Evolutionary conservation across 64 coral and sea anemone genomes (phyloP), one percentile per base, ranked within the genome.

Genomic region (Montipora sp.): DNA sequence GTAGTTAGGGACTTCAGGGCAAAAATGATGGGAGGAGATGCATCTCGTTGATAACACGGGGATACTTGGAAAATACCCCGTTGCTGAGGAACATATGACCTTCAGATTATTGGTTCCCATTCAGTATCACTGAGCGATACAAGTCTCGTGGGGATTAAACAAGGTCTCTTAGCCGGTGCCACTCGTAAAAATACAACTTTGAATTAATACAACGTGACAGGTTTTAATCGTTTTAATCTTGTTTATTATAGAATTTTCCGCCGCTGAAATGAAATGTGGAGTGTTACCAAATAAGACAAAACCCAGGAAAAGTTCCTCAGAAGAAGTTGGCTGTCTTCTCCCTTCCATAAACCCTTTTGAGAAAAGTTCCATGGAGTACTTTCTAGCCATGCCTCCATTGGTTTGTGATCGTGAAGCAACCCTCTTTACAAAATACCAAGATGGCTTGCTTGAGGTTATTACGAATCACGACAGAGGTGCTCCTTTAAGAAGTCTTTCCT

Each of bases 301-400:
- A 19, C 8, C 15, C 8, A 8, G 2, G 53, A 57, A 10, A 7
- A 85, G 21, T 85, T 85, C 47, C 1, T 48, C 93, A 20, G 88
- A 82, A 3, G 83, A 8, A 24, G 51, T 70, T 3, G 80, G 93
- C 51, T 94, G 93, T 47, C 81, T 83, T 22, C 55, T 94, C 49
- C 93, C 93, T 2, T 27, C 55, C 5, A 88, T 94, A 18, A 48
- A 94, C 71, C 93, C 93, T 61, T 94, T 90, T 59, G 88, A 94
- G 59, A 90, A 76, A 55, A 84, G 71, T 51, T 79, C 89, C 19
- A 85, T 46, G 47, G 50, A 8, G 14, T 94, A 90, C 77, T 83
- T 94, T 18, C 8, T 70, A 3, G 68, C 11, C 47, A 84, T 84
- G 88, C 72, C 24, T 7, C 93, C 87, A 6, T 61, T 94, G 46